Evolutionary conservation across 1,140 invertebrate genomes (phyloP).

Genomic region (Fopius arisanus): DNA sequence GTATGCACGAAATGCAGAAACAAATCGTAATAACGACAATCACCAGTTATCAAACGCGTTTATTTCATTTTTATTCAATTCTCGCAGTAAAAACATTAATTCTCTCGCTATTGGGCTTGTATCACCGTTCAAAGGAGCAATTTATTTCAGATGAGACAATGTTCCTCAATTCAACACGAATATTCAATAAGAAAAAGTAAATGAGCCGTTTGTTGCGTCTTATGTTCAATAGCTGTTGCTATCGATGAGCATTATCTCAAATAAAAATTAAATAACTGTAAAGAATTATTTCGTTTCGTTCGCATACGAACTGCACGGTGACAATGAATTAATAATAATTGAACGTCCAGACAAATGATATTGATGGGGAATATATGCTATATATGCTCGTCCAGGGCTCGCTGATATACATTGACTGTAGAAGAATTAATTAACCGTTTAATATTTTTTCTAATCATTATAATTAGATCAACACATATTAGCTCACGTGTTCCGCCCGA

Average conservation of each 20-base stretch:
- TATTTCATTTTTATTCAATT: not conserved
- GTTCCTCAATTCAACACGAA: conserved; percentile 12
- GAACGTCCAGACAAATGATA: not conserved
- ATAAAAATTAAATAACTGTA: conserved; percentile 17
- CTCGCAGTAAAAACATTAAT: conserved; percentile 4
- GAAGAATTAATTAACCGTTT: conserved; percentile 1
- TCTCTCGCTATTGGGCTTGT: not conserved
- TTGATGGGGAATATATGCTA: conserved; percentile 2
- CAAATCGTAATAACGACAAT: conserved; percentile 20
- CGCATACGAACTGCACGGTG: conserved; percentile 30
- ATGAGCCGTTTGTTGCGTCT: not conserved
- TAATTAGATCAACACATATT: conserved; percentile 27
- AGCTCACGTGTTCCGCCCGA: conserved; percentile 32
- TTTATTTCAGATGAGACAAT: conserved; percentile 9
- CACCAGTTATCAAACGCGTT: not conserved
- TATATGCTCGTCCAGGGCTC: conserved; percentile 16
- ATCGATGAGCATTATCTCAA: conserved; percentile 9
- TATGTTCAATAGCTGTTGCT: not conserved
- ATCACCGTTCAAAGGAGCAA: conserved; percentile 33
- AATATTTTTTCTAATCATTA: conserved; percentile 8
- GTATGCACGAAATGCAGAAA: conserved; percentile 28
- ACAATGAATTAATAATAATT: not conserved
- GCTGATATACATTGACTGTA: conserved; percentile 10
- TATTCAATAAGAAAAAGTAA: not conserved
- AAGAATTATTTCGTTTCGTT: conserved; percentile 36